Base-by-base conservation (phyloP, 2,113 vertebrate species). In the Gopherus flavomarginatus region DNA sequence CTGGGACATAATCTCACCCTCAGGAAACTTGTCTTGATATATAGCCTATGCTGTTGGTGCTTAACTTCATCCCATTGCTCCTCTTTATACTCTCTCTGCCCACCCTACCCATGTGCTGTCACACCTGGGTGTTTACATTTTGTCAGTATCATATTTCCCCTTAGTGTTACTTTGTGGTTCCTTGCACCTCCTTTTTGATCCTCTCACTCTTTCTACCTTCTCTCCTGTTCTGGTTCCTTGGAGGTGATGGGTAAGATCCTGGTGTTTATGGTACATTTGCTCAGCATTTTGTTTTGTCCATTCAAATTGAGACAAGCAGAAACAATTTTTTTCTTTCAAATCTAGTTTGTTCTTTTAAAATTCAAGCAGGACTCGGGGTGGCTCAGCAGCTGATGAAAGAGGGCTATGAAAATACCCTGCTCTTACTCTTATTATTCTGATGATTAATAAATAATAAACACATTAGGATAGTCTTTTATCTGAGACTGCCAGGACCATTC, bases 401-500 rank as follows among this genome's bases (percentile, higher is more conserved):
- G 21, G 24, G 88, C 13, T 82, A 44, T 42, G 56, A 91, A 90
- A 86, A 81, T 81, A 69, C 5, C 35, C 17, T 65, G 5, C 52
- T 81, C 81, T 85, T 95, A 75, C 8, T 89, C 24, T 38, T 83
- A 75, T 81, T 94, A 90, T 53, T 82, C 31, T 53, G 38, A 50
- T 92, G 72, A 92, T 91, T 62, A 91, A 91, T 86, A 91, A 81
- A 78, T 93, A 65, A 91, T 80, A 93, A 90, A 38, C 11, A 6
- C 11, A 86, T 78, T 81, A 29, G 44, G 86, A 35, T 77, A 89
- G 16, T 92, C 80, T 72, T 91, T 92, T 90, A 53, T 83, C 13
- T 50, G 27, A 2, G 21, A 1, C 3, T 85, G 19, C 81, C 1
- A 1, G 72, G 80, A 86, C 81, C 5, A 35, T 10, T 4, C n/a